phyloP scores from a whole-genome alignment of 2,113 vertebrate species.

The Ondatra zibethicus region DNA sequence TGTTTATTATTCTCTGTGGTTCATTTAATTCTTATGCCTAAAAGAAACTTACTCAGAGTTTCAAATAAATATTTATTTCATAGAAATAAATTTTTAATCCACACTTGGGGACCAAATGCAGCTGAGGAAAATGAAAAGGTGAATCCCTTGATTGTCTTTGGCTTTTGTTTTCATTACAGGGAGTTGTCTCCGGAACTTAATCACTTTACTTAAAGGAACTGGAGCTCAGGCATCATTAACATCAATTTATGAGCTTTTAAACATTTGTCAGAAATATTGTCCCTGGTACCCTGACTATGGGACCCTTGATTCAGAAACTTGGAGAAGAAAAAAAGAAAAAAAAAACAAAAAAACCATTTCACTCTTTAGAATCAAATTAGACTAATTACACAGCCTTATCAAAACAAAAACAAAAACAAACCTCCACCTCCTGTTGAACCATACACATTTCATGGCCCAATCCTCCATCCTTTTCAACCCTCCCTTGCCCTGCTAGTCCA shows the following conservation, averaged over 20 bases:
- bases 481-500: background rate
- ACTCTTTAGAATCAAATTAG: background rate
- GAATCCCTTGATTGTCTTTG: background rate
- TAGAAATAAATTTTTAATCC: background rate
- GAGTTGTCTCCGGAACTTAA: background rate
- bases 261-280: background rate
- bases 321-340: background rate
- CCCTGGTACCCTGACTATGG: background rate
- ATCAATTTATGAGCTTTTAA: background rate
- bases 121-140: background rate
- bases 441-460: background rate
- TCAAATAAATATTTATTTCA: background rate
- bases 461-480: too few species aligned
- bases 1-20: background rate
- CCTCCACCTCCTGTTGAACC: background rate
- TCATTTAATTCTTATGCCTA: constrained; percentile 34
- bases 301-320: background rate
- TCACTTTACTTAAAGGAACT: background rate
- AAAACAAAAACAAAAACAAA: background rate
- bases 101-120: background rate
- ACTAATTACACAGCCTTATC: background rate
- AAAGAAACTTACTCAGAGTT: background rate
- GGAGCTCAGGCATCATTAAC: background rate
- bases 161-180: background rate
- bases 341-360: background rate